Evolutionary conservation across 2,888 invertebrate species (phyloP), one percentile per base, ranked within the genome.

Genomic region (Volucella zonaria): DNA sequence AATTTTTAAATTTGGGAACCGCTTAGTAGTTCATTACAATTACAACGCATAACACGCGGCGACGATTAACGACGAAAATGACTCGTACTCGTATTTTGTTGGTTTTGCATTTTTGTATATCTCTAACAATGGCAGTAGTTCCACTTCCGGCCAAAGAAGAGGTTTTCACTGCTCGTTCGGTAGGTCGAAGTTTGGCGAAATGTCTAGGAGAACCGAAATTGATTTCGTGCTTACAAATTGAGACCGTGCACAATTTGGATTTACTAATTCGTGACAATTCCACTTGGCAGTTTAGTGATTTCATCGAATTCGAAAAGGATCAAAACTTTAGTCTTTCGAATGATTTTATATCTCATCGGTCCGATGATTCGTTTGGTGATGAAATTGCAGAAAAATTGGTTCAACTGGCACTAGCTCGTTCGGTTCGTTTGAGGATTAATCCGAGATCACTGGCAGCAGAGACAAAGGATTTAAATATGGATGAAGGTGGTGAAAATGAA

Each of bases 201-300:
- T 92, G 92, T 54, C 82, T 92, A 15, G 87, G 87, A 1, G 86
- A 87, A 2, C 38, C 79, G 3, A 62, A 74, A 52, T 88, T 87
- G 14, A 73, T 83, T 73, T 87, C 88, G 31, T 93, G 93, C 85
- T 82, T 93, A n/a, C 92, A 92, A 73, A 90, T 90, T 75, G 90
- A 91, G 83, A 89, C 92, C 0, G 86, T 92, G 51, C 88, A 90
- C 8, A 81, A 91, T 10, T 88, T 93, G 56, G 93, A 93, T 80
- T 89, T 90, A 10, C 92, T 92, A 2, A 89, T 92, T 9, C 87
- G 88, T 85, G 91, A 91, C 73, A 91, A 91, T 73, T 88, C 86
- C 43, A 91, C 90, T 2, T 92, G 92, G 92, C 83, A 89, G 3
- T 83, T 91, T 38, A 89, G 88, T 87, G 90, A 91, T 47, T 90